Conservation (phyloP, 2,797 vertebrate species). For the Heteromormyrus szaboi region DNA sequence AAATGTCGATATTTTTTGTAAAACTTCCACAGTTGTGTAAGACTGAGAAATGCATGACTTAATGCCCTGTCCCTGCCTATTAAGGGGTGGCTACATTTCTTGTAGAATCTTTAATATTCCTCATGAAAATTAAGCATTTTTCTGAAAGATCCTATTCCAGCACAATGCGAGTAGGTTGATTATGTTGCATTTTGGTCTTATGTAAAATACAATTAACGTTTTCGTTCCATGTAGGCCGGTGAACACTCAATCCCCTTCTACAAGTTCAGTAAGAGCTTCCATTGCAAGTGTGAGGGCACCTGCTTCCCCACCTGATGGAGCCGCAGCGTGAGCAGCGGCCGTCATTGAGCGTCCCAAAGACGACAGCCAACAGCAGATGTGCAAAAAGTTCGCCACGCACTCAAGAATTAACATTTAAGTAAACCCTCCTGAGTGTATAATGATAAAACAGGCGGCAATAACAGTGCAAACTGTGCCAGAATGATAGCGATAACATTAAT, state of each 20-base stretch:
- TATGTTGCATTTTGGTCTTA: background rate
- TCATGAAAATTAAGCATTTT: background rate
- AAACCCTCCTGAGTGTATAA: background rate
- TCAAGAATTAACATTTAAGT: background rate
- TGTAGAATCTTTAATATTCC: background rate
- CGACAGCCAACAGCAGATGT: slow-evolving; percentile 1
- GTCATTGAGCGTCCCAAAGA: too few relatives aligned
- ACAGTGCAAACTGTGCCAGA: slow-evolving; percentile 26
- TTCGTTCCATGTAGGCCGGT: background rate
- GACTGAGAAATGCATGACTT: background rate
- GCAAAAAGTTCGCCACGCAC: background rate
- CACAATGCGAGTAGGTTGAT: background rate
- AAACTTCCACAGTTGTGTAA: background rate
- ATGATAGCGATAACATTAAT: slow-evolving; percentile 29
- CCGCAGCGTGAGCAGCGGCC: background rate
- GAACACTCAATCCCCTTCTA: background rate
- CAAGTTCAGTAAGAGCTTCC: background rate
- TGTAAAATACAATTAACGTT: background rate
- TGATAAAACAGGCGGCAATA: slow-evolving; percentile 2
- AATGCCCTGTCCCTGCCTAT: background rate
- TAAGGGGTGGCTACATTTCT: background rate
- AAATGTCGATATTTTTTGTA: background rate
- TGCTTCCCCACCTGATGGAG: background rate
- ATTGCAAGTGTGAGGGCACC: background rate
- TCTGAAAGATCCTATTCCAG: background rate